Evolutionary conservation across 2,113 vertebrate species (phyloP), one percentile per base, ranked within the genome.

Genomic region (Ammospiza caudacuta): DNA sequence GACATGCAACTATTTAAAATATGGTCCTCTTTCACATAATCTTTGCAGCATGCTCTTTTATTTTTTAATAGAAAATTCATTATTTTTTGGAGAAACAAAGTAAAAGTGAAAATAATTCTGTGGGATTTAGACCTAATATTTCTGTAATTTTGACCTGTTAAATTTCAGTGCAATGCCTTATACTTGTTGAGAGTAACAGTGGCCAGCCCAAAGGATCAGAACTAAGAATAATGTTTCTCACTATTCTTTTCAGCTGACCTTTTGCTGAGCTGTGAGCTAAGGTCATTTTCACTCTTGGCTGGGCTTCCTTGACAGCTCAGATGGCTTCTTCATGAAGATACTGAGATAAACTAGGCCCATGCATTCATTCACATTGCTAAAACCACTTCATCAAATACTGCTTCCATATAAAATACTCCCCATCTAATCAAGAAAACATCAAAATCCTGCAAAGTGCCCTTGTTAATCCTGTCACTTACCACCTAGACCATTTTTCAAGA

Each of bases 251-350:
- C 62, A 20, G 24, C 78, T 98, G 96, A 97, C 96, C 97, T 98
- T 97, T 97, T 82, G 88, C 95, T 97, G 94, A 94, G 96, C 97
- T 97, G 96, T 97, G 94, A 94, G 96, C 95, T 98, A 97, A 98
- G 97, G 97, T 97, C 96, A 91, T 98, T 97, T 98, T 98, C 97
- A 97, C 97, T 97, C 95, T 97, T 97, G 96, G 95, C 94, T 97
- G 96, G 96, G 96, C 96, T 97, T 96, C 94, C 85, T 92, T 89
- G 89, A 97, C 96, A 96, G 94, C 83, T 84, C 91, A 93, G 96
- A 96, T 96, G 95, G 94, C 91, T 97, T 97, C 96, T 97, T 97
- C 96, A 96, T 95, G 96, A 96, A 98, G 96, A 95, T 51, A 23
- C 43, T 25, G 96, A 92, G 97, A 98, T 97, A 97, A 97, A 97